Conservation (phyloP, 2,888 invertebrate genomes). For the Eupithecia subumbrata region DNA sequence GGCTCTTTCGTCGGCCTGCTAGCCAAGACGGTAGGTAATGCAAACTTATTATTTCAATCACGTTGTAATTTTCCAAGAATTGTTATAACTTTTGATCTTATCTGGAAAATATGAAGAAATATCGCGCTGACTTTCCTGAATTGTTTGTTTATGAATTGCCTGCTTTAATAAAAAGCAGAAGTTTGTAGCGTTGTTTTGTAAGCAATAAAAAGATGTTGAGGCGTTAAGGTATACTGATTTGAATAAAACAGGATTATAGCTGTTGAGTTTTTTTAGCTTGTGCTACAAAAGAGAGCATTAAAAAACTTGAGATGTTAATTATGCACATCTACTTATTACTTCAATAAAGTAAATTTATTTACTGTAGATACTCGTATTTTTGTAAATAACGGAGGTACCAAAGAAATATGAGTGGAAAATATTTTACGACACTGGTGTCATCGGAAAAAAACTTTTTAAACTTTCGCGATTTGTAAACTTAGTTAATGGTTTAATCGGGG, state of each 20-base stretch:
- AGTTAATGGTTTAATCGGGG: too few relatives aligned
- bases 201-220: slow-evolving; percentile 6
- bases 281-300: background rate
- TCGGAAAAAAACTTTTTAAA: too few relatives aligned
- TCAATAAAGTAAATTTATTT: too few relatives aligned
- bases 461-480: too few relatives aligned
- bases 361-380: too few relatives aligned
- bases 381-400: too few relatives aligned
- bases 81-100: slow-evolving; percentile 48
- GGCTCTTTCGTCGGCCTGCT: slow-evolving; percentile 36
- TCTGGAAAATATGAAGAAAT: slow-evolving; percentile 40
- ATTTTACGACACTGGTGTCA: too few relatives aligned
- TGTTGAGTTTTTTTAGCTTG: background rate
- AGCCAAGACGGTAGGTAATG: slow-evolving; percentile 47
- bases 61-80: slow-evolving; percentile 51
- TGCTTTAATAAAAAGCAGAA: slow-evolving; percentile 6
- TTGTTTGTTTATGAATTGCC: slow-evolving; percentile 7
- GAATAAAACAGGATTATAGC: background rate
- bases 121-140: slow-evolving; percentile 24
- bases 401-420: too few relatives aligned
- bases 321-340: background rate
- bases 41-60: slow-evolving; percentile 65
- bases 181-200: slow-evolving; percentile 7
- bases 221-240: slow-evolving; percentile 4
- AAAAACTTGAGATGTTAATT: background rate